Base-by-base conservation (phyloP, 1,140 invertebrate species). In the Trachymyrmex septentrionalis region DNA sequence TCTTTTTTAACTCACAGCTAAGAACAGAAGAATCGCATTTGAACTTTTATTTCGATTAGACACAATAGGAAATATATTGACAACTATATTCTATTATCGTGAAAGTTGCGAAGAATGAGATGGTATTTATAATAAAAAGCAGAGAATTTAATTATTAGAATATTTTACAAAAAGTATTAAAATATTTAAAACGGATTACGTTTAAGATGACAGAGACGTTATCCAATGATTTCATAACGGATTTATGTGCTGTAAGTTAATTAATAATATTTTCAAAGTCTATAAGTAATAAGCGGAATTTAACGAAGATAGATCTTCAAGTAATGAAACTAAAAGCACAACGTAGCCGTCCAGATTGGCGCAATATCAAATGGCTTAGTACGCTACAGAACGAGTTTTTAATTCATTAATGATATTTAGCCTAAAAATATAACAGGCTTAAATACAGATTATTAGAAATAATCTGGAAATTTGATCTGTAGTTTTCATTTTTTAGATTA, bases 11-110 rank as follows among this genome's bases (percentile, higher is more conserved):
- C 90, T 87, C 85, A 21, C 63, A 55, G 57, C 85, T 38, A 61
- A 72, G 88, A 91, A 87, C 82, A 86, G 86, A 87, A 72, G 77
- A 91, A 91, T 75, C 87, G 88, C 90, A 87, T 91, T 88, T 50
- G 85, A 91, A 91, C 88, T 89, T 92, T 72, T 82, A 67, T 75
- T 63, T 75, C 69, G 27, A 84, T 82, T 67, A 82, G 71, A 72
- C 30, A 73, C 69, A 44, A 72, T 48, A 24, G 44, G 30, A 55
- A 50, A 75, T 76, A 66, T 66, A 66, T 66, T 50, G 48, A 72
- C 72, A 53, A 63, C 24, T 82, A 27, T 50, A 72, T 27, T 21
- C 30, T 48, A 63, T 30, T 50, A 24, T 14, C 19, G 27, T n/a
- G 0, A 12, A 48, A 63, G 38, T 24, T 50, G 12, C 69, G 4